Conservation (phyloP, 1,140 invertebrate genomes). For the Lepeophtheirus salmonis region DNA sequence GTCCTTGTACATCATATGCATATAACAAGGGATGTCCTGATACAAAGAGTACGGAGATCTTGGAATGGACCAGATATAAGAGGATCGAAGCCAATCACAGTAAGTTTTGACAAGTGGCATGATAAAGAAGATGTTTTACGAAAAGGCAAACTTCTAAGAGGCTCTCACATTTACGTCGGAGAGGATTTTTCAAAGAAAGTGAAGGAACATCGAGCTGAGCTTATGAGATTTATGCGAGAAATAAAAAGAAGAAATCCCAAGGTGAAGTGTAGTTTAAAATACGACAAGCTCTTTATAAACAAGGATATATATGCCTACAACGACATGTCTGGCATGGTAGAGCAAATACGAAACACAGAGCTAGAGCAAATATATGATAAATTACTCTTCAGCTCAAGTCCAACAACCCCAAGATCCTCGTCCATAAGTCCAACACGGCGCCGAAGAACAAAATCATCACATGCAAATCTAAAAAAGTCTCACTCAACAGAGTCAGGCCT, state of each 20-base stretch:
- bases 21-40: constrained; percentile 8
- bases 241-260: constrained; percentile 3
- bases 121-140: constrained; percentile 15
- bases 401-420: not conserved
- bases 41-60: constrained; percentile 1
- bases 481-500: constrained; percentile 11
- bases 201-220: constrained; percentile 11
- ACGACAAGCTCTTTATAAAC: constrained; percentile 17
- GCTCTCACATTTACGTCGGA: constrained; percentile 13
- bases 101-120: constrained; percentile 16
- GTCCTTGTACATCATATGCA: not conserved
- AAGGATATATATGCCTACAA: constrained; percentile 16
- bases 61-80: constrained; percentile 11
- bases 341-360: not conserved
- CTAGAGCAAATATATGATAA: not conserved
- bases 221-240: constrained; percentile 12
- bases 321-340: constrained; percentile 7
- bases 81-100: constrained; percentile 16
- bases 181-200: constrained; percentile 19
- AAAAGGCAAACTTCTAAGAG: constrained; percentile 7
- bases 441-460: not conserved
- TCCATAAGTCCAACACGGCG: not conserved
- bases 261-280: constrained; percentile 3
- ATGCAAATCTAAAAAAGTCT: constrained; percentile 4
- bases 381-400: not conserved